Evolutionary conservation across 2,888 invertebrate genomes (phyloP), one percentile per base, ranked within the genome.

Genomic region (Cinara cedri): DNA sequence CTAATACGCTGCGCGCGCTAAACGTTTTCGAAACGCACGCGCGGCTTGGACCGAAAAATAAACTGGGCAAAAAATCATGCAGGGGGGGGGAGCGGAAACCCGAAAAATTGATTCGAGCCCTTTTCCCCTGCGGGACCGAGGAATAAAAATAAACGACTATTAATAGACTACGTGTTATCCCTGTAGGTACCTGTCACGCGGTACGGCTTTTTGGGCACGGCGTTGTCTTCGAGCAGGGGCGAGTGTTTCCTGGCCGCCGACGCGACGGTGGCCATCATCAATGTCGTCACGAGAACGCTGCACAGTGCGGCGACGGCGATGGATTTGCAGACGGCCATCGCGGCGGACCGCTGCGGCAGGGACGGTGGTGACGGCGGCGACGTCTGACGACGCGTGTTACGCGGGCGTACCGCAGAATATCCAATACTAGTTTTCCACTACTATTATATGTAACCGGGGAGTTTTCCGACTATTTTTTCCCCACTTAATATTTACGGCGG

Each of bases 101-200:
- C n/a, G n/a, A n/a, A n/a, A n/a, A n/a, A n/a, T n/a, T n/a, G n/a
- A n/a, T n/a, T n/a, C n/a, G n/a, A n/a, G n/a, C n/a, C n/a, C n/a
- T n/a, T n/a, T n/a, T n/a, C n/a, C n/a, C n/a, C n/a, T n/a, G n/a
- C n/a, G n/a, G n/a, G n/a, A n/a, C n/a, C n/a, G n/a, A n/a, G n/a
- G n/a, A n/a, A n/a, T n/a, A n/a, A n/a, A n/a, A n/a, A n/a, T n/a
- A n/a, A n/a, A n/a, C n/a, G n/a, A n/a, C n/a, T n/a, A n/a, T n/a
- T n/a, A n/a, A n/a, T n/a, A n/a, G n/a, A n/a, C n/a, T n/a, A n/a
- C n/a, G n/a, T n/a, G n/a, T n/a, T n/a, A n/a, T n/a, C n/a, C n/a
- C n/a, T n/a, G n/a, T n/a, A 55, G 4, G 26, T 63, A 78, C 78
- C 78, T 78, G 78, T 78, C 51, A 78, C 78, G 42, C 78, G 60